These are phyloP conservation scores for Berghia stephanieae DNA, from an alignment of 1,140 invertebrate species.

Conservation along the genomic window DNA sequence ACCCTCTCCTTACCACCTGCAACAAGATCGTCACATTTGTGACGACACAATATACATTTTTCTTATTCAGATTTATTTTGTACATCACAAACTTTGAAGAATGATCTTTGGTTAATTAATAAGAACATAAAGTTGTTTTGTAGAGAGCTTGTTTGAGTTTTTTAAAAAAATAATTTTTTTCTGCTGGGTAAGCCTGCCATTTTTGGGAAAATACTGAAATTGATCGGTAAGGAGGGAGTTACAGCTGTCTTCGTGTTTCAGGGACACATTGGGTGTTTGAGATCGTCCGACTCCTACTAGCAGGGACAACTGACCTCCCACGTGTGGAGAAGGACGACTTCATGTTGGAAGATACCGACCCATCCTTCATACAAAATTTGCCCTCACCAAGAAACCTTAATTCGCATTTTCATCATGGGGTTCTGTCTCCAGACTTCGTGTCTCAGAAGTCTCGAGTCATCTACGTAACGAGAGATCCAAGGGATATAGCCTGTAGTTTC, in stretches of 20 bases:
- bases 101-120: too few species aligned
- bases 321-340: constrained; percentile 32
- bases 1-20: too few species aligned
- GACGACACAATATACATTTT: too few species aligned
- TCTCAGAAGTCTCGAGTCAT: constrained; percentile 46
- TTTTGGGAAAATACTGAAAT: too few species aligned
- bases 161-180: too few species aligned
- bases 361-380: not conserved
- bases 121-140: too few species aligned
- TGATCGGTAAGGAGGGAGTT: too few species aligned
- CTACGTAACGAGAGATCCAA: constrained; percentile 41
- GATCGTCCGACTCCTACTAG: constrained; percentile 39
- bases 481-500: constrained; percentile 42
- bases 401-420: constrained; percentile 40
- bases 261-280: constrained; percentile 57
- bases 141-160: too few species aligned
- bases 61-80: too few species aligned
- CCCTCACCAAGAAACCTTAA: constrained; percentile 49
- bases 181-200: too few species aligned
- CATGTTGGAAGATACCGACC: constrained; percentile 33
- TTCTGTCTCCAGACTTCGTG: constrained; percentile 38
- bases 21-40: too few species aligned
- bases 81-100: too few species aligned
- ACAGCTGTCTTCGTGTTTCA: constrained; percentile 14
- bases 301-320: constrained; percentile 40